Conservation (phyloP, 2,113 vertebrate species). For the Natator depressus region DNA sequence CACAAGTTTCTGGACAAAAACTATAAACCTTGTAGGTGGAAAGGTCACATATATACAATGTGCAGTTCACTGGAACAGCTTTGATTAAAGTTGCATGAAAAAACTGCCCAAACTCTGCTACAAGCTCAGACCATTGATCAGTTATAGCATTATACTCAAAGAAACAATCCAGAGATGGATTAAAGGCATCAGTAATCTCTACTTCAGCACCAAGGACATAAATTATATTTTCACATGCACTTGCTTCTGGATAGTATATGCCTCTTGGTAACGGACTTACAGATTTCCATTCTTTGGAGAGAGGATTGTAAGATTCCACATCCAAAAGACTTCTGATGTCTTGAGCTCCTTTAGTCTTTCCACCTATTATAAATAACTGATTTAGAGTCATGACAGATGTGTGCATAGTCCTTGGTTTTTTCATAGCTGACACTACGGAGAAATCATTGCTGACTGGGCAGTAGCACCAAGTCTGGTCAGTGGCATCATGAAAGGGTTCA, state of each 20-base stretch:
- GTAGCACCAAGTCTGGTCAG: constrained; percentile 94
- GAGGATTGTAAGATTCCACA: constrained; percentile 92
- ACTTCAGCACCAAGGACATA: constrained; percentile 94
- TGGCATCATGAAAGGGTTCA: constrained; percentile 89
- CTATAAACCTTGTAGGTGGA: constrained; percentile 98
- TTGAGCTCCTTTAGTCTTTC: constrained; percentile 88
- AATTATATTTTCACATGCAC: constrained; percentile 89
- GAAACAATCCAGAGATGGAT: constrained; percentile 96
- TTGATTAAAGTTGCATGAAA: constrained; percentile 97
- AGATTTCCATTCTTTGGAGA: constrained; percentile 86
- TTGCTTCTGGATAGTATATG: constrained; percentile 96
- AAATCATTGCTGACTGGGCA: constrained; percentile 88
- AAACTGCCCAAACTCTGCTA: constrained; percentile 95
- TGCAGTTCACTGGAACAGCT: constrained; percentile 90
- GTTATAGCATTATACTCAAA: constrained; percentile 88
- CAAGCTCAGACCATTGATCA: constrained; percentile 96
- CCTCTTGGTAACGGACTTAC: constrained; percentile 90
- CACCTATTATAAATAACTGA: constrained; percentile 93
- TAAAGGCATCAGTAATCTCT: constrained; percentile 94
- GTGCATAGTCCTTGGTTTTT: constrained; percentile 94
- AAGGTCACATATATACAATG: constrained; percentile 94
- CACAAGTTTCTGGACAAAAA: constrained; percentile 94
- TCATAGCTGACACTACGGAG: constrained; percentile 86
- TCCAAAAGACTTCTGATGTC: constrained; percentile 87
- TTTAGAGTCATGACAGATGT: constrained; percentile 87